A percentile compares a stretch with the other conserved stretches of the same genome.
Conservation (phyloP, 2,797 vertebrate species). For the Peromyscus eremicus region DNA sequence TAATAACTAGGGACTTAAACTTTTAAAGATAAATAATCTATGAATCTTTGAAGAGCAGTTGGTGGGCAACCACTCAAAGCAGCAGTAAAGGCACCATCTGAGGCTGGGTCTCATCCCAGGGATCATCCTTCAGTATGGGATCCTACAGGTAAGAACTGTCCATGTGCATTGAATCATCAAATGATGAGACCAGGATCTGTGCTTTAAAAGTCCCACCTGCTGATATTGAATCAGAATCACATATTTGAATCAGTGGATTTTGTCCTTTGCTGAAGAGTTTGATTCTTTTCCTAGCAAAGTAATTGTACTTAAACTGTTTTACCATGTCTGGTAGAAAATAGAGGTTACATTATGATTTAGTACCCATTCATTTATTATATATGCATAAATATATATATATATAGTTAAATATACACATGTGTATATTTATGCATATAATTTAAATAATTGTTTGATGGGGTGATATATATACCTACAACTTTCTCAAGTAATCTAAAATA, state of each 20-base stretch:
- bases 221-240: not conserved
- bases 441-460: not conserved
- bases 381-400: not conserved
- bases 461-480: not conserved
- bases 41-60: not conserved
- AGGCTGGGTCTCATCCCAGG: not conserved
- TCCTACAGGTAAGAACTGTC: not conserved
- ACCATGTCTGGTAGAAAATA: not conserved
- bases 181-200: not conserved
- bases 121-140: not conserved
- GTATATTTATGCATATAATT: not conserved
- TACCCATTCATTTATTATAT: not conserved
- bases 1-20: not conserved
- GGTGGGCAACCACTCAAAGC: not conserved
- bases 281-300: not conserved
- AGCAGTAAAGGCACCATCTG: not conserved
- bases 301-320: not conserved
- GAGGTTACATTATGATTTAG: not conserved
- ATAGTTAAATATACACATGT: not conserved
- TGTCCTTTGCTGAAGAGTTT: not conserved
- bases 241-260: not conserved
- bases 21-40: not conserved
- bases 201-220: not conserved
- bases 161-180: not conserved
- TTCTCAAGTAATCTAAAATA: not conserved